These are phyloP conservation scores for Lasioglossum zephyrum DNA, from an alignment of 2,888 invertebrate genomes.

Conservation along the genomic window DNA sequence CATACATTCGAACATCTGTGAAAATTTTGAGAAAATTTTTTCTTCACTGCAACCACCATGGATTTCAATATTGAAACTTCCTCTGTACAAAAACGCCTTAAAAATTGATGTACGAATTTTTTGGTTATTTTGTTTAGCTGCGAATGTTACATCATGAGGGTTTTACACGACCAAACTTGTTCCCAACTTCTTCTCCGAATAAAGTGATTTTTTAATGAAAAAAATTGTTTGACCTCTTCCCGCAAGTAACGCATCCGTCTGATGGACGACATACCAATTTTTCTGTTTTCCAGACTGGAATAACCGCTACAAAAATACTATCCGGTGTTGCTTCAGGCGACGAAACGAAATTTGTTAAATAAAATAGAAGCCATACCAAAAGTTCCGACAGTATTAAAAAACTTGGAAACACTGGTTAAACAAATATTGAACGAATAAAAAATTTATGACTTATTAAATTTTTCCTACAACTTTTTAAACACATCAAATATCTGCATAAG, in stretches of 20 bases:
- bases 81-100: too few species aligned
- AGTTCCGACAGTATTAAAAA: neutral
- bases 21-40: neutral
- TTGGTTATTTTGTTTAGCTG: too few species aligned
- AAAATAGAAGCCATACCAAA: neutral
- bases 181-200: neutral
- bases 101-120: too few species aligned
- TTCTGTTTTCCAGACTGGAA: neutral
- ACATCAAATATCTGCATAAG: neutral
- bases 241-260: neutral
- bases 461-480: neutral
- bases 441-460: neutral
- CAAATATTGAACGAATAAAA: neutral
- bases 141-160: too few species aligned
- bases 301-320: neutral
- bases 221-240: neutral
- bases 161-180: neutral
- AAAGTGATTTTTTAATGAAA: neutral
- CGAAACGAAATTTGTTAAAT: neutral
- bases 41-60: too few species aligned
- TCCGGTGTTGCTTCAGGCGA: neutral
- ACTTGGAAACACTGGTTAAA: neutral
- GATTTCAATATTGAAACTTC: too few species aligned
- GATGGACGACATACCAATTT: neutral
- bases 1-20: neutral